Evolutionary conservation across 2,888 invertebrate species (phyloP).

Genomic region (Cosmia trapezina): DNA sequence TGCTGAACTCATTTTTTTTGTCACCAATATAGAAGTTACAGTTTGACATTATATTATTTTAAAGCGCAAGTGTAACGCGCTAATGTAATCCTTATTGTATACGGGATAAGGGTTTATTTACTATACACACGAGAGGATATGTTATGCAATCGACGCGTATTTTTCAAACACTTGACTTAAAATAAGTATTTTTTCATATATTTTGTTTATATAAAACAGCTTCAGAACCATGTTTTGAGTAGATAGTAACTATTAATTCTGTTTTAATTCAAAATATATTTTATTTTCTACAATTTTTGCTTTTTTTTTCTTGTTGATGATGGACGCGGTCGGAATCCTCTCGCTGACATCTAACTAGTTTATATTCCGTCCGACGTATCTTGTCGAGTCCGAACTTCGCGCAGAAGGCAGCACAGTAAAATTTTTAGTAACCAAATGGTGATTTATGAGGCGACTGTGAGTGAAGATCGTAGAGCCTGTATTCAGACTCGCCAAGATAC

Average conservation of each 20-base stretch:
- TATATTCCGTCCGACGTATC: neutral
- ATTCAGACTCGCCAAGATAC: too few species aligned
- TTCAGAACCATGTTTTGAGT: slow-evolving; percentile 39
- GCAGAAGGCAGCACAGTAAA: too few species aligned
- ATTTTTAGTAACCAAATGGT: too few species aligned
- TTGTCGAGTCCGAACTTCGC: too few species aligned
- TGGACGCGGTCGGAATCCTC: slow-evolving; percentile 45
- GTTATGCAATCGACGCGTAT: slow-evolving; percentile 26
- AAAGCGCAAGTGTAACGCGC: slow-evolving; percentile 57
- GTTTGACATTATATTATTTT: slow-evolving; percentile 49
- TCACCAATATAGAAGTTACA: slow-evolving; percentile 40
- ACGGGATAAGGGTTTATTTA: slow-evolving; percentile 58
- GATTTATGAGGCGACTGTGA: too few species aligned
- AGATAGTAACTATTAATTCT: slow-evolving; percentile 44
- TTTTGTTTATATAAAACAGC: slow-evolving; percentile 39
- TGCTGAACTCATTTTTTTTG: slow-evolving; percentile 49
- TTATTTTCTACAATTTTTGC: slow-evolving; percentile 37
- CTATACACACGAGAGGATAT: slow-evolving; percentile 50
- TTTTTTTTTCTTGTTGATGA: slow-evolving; percentile 32
- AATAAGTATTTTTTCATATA: slow-evolving; percentile 35
- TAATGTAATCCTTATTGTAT: slow-evolving; percentile 60
- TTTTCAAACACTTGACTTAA: slow-evolving; percentile 24
- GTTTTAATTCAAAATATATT: slow-evolving; percentile 56
- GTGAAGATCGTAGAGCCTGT: too few species aligned
- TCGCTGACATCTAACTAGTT: slow-evolving; percentile 20